A percentile compares a stretch with the other conserved stretches of the same genome.
phyloP scores from a whole-genome alignment of 2,888 invertebrate genomes.

The Dione juno region DNA sequence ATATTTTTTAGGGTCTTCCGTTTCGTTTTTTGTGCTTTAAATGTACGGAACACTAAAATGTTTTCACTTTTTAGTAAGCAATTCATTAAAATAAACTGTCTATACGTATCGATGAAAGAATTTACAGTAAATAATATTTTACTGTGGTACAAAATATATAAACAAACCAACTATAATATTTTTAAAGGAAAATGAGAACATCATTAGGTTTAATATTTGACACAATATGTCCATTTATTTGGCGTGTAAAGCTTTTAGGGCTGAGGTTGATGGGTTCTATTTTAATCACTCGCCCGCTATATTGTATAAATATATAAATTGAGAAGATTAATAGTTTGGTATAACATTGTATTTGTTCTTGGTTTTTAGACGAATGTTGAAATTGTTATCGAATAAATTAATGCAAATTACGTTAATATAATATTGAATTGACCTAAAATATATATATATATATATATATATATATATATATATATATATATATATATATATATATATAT shows the following conservation, averaged over 20 bases:
- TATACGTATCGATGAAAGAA: too few species aligned
- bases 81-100: too few species aligned
- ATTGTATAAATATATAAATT: not conserved
- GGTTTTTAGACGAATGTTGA: too few species aligned
- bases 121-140: too few species aligned
- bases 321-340: not conserved
- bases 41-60: too few species aligned
- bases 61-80: too few species aligned
- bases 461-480: constrained; percentile 1
- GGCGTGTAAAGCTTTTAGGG: not conserved
- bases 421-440: constrained; percentile 7
- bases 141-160: too few species aligned
- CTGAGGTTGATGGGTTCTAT: not conserved
- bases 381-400: too few species aligned
- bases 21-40: too few species aligned
- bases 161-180: not conserved
- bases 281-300: not conserved
- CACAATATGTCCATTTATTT: not conserved
- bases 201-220: not conserved
- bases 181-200: not conserved
- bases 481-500: constrained; percentile 7
- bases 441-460: constrained; percentile 2
- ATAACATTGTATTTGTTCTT: not conserved
- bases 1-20: too few species aligned
- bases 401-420: too few species aligned